phyloP scores from a whole-genome alignment of 2,888 invertebrate genomes.

The Troilus luridus region DNA sequence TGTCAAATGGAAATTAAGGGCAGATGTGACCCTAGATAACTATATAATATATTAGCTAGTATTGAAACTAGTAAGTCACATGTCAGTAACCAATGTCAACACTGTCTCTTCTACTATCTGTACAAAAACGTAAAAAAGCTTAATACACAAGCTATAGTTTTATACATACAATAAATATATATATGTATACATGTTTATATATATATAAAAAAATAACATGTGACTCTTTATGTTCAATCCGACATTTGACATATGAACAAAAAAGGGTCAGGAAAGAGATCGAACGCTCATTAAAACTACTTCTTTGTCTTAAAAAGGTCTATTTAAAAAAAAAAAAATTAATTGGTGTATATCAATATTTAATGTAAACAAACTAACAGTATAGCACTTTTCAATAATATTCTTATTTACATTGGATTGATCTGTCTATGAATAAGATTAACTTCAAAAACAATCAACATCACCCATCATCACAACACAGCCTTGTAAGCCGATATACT shows the following conservation, averaged over 20 bases:
- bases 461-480: constrained; percentile 59
- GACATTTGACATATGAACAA: constrained; percentile 55
- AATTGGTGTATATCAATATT: constrained; percentile 57
- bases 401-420: constrained; percentile 57
- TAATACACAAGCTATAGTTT: constrained; percentile 59
- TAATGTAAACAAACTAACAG: constrained; percentile 58
- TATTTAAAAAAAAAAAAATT: constrained; percentile 59
- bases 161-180: constrained; percentile 62
- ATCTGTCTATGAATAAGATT: constrained; percentile 53
- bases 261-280: constrained; percentile 59
- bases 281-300: constrained; percentile 56
- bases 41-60: constrained; percentile 40
- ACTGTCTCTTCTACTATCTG: constrained; percentile 61
- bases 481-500: constrained; percentile 61
- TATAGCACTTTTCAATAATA: constrained; percentile 57
- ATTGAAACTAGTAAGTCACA: constrained; percentile 51
- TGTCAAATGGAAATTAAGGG: constrained; percentile 52
- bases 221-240: constrained; percentile 61
- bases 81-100: constrained; percentile 64
- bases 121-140: constrained; percentile 59
- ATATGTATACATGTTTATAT: constrained; percentile 59
- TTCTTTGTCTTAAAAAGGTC: constrained; percentile 56
- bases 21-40: constrained; percentile 58
- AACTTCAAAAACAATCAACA: constrained; percentile 57
- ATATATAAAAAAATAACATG: constrained; percentile 63